Evolutionary conservation across 2,797 vertebrate genomes (phyloP).

Genomic region (Morus bassanus): DNA sequence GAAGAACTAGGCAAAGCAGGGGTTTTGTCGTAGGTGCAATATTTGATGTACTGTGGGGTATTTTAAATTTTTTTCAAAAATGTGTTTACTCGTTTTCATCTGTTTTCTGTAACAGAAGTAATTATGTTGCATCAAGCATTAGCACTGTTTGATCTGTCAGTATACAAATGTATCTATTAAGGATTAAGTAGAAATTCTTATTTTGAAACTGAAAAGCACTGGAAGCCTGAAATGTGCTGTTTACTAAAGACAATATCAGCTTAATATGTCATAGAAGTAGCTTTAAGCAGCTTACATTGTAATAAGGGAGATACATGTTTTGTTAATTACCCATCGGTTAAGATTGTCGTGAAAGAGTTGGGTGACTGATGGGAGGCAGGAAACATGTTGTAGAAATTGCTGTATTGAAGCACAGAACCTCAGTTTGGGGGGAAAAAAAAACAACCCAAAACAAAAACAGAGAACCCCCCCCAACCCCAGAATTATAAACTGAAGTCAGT

Average conservation of each 20-base stretch:
- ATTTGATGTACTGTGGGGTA: not conserved
- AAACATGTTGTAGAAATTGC: conserved; percentile 29
- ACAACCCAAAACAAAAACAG: not conserved
- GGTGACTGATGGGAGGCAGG: conserved; percentile 3
- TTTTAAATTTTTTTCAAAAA: not conserved
- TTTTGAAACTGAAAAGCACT: not conserved
- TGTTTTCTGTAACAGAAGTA: not conserved
- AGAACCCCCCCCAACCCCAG: not conserved
- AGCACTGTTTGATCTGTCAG: not conserved
- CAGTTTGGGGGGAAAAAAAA: not conserved
- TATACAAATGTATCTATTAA: conserved; percentile 2
- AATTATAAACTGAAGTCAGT: not conserved
- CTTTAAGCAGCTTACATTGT: not conserved
- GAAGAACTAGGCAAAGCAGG: not conserved
- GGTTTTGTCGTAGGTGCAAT: not conserved
- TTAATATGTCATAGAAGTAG: not conserved
- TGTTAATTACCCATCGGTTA: not conserved
- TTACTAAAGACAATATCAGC: not conserved
- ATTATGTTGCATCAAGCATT: not conserved
- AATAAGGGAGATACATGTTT: not conserved
- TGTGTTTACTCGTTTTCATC: not conserved
- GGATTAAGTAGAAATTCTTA: not conserved
- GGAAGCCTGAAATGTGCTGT: not conserved
- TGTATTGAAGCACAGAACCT: not conserved
- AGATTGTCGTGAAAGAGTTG: not conserved